A percentile compares a stretch with the other conserved stretches of the same genome.
phyloP scores from a whole-genome alignment of 2,797 vertebrate species.

The Bucorvus abyssinicus region DNA sequence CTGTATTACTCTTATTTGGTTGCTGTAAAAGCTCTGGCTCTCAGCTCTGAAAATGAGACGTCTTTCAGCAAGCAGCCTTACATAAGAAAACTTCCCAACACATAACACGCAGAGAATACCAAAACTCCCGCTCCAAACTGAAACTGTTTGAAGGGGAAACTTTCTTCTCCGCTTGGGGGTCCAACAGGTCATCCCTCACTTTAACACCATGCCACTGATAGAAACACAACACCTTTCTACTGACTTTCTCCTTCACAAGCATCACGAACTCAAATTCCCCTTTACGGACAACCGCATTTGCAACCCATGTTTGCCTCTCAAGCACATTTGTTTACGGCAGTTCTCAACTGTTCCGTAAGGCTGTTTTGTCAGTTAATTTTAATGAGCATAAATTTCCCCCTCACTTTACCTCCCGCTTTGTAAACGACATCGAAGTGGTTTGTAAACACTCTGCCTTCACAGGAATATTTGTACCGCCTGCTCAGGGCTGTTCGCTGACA shows the following conservation, averaged over 20 bases:
- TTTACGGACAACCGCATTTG: accelerated
- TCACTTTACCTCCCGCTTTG: not conserved
- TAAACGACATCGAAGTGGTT: not conserved
- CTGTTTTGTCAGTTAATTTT: not conserved
- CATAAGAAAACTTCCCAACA: not conserved
- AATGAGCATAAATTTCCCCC: not conserved
- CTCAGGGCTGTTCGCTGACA: not conserved
- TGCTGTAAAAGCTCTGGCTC: not conserved
- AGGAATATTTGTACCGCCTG: not conserved
- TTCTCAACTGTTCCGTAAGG: not conserved
- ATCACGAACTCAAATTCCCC: not conserved
- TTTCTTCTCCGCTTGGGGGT: not conserved
- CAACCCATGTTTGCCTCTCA: not conserved
- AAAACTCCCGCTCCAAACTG: not conserved
- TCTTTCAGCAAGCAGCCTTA: not conserved
- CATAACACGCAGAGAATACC: not conserved
- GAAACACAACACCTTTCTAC: not conserved
- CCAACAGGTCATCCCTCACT: not conserved
- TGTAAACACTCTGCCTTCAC: not conserved
- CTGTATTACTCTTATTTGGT: not conserved
- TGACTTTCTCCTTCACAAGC: not conserved
- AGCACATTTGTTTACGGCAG: not conserved
- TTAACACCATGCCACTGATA: not conserved
- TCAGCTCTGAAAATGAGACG: not conserved
- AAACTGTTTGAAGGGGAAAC: not conserved